Evolutionary conservation across 1,140 invertebrate species (phyloP).

Genomic region (Polypedilum vanderplanki): DNA sequence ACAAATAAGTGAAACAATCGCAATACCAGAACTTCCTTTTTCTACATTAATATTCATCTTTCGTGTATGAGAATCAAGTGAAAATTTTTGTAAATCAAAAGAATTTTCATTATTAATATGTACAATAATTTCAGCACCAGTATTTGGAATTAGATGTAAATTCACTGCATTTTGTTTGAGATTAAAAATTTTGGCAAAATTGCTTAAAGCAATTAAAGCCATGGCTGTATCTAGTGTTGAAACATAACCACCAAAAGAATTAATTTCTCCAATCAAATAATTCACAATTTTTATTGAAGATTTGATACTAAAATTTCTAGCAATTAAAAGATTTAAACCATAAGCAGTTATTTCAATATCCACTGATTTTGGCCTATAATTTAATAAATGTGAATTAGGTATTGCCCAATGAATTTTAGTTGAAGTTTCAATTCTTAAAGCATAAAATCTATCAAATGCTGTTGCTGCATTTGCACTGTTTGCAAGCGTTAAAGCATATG

Average conservation of each 20-base stretch:
- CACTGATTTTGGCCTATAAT: constrained; percentile 50
- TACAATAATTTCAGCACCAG: neutral
- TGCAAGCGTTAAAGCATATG: constrained; percentile 68
- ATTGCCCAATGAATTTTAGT: neutral
- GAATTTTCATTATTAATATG: constrained; percentile 43
- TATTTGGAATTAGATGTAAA: constrained; percentile 27
- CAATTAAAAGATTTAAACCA: constrained; percentile 57
- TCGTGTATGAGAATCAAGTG: constrained; percentile 34
- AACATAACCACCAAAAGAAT: constrained; percentile 67
- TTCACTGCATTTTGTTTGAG: constrained; percentile 35
- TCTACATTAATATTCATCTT: neutral
- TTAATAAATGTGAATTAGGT: constrained; percentile 44
- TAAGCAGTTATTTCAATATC: constrained; percentile 75
- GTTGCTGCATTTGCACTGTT: constrained; percentile 36
- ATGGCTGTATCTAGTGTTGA: constrained; percentile 65
- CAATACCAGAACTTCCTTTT: neutral
- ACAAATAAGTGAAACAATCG: neutral
- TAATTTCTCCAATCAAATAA: constrained; percentile 69
- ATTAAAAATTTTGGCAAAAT: constrained; percentile 47
- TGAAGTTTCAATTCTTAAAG: neutral
- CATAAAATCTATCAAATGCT: neutral
- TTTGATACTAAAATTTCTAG: constrained; percentile 49
- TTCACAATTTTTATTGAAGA: constrained; percentile 47
- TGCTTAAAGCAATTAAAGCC: constrained; percentile 56
- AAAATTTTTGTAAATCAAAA: constrained; percentile 45